These are phyloP conservation scores for Luidia sarsii DNA, from an alignment of 53 echinoderm and acorn worm species.

Conservation along the genomic window DNA sequence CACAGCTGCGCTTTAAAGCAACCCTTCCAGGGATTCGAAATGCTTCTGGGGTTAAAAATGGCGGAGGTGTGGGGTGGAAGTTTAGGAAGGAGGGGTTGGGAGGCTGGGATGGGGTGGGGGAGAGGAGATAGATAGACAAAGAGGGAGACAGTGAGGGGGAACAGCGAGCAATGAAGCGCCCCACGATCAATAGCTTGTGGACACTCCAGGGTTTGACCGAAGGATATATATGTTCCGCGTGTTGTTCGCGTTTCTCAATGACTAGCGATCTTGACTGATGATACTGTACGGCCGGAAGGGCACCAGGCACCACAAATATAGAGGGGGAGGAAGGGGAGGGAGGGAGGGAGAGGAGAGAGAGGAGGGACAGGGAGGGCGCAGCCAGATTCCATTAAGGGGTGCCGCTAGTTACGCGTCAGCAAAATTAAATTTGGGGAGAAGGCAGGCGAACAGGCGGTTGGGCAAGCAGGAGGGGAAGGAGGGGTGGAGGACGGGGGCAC, in stretches of 20 bases:
- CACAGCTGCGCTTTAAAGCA: constrained; percentile 44
- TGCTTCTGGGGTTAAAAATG: too few species aligned
- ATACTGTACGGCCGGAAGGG: constrained; percentile 6
- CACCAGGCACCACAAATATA: too few species aligned
- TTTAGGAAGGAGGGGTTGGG: constrained; percentile 3
- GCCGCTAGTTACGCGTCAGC: background rate
- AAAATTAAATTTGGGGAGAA: background rate
- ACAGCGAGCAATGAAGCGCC: constrained; percentile 1
- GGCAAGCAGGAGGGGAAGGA: background rate
- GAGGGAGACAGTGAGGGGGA: background rate
- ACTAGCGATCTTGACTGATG: constrained; percentile 22
- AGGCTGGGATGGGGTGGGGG: background rate
- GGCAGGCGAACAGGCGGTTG: background rate
- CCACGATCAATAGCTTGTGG: constrained; percentile 23
- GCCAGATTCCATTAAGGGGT: background rate
- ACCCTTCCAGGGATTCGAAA: background rate
- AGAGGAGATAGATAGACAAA: too few species aligned
- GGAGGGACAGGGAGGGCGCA: background rate
- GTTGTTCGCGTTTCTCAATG: background rate
- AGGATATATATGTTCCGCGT: constrained; percentile 8
- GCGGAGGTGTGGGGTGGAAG: too few species aligned
- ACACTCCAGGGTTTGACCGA: constrained; percentile 23
- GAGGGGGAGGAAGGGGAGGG: background rate
- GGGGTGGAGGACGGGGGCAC: background rate
- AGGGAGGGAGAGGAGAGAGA: background rate